These are phyloP conservation scores for Acipenser transmontanus DNA, from an alignment of 2,797 vertebrate species.

Conservation along the genomic window DNA sequence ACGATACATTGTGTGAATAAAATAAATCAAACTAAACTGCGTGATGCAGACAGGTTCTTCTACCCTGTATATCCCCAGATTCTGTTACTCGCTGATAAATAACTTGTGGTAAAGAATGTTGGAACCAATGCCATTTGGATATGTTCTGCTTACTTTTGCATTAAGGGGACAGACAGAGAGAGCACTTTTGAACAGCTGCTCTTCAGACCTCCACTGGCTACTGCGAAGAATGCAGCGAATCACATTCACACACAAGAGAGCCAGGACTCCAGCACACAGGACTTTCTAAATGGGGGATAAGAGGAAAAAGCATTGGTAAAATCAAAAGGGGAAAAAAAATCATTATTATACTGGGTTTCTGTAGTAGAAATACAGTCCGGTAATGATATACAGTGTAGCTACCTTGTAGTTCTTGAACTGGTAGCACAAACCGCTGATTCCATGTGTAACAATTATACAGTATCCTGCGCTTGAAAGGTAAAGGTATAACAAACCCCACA, in stretches of 20 bases:
- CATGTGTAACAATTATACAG: constrained; percentile 82
- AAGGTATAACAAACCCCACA: constrained; percentile 77
- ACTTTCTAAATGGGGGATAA: constrained; percentile 60
- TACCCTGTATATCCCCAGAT: too few relatives aligned
- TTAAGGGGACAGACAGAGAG: constrained; percentile 93
- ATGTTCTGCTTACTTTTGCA: constrained; percentile 76
- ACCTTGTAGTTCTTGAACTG: constrained; percentile 69
- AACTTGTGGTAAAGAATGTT: too few relatives aligned
- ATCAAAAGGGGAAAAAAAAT: too few relatives aligned
- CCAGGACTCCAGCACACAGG: constrained; percentile 57
- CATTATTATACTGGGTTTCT: too few relatives aligned
- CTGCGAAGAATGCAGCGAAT: constrained; percentile 80
- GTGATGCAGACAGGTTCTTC: too few relatives aligned
- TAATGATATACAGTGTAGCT: constrained; percentile 17
- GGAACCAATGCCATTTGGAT: background rate
- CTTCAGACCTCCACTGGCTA: constrained; percentile 87
- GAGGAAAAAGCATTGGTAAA: constrained; percentile 17
- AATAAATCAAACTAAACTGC: too few relatives aligned
- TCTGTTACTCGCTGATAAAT: too few relatives aligned
- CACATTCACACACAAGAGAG: constrained; percentile 66
- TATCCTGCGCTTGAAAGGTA: constrained; percentile 92
- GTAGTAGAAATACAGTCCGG: background rate
- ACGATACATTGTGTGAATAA: too few relatives aligned
- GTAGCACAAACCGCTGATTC: constrained; percentile 69
- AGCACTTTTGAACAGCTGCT: constrained; percentile 87